Evolutionary conservation across 2,113 vertebrate species (phyloP).

Genomic region (Myiagra hebetior): DNA sequence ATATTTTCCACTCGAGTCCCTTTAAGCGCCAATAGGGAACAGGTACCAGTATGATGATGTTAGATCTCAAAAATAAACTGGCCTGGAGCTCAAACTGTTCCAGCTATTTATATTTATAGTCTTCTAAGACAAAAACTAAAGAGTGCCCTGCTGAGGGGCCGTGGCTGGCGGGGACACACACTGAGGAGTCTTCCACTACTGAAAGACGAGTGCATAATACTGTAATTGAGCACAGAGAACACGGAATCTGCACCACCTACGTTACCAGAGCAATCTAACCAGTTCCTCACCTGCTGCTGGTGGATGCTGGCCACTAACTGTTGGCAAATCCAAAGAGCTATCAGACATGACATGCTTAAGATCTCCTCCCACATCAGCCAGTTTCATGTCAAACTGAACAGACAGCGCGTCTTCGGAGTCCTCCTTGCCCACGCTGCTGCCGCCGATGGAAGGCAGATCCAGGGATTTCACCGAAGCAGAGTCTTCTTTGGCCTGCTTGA

Average conservation of each 20-base stretch:
- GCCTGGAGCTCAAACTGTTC: conserved; percentile 27
- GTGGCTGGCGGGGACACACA: conserved; percentile 40
- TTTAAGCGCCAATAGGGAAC: background rate
- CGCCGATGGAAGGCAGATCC: conserved; percentile 95
- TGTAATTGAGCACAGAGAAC: conserved; percentile 39
- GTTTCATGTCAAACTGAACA: conserved; percentile 98
- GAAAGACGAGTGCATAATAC: conserved; percentile 58
- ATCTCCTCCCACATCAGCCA: conserved; percentile 95
- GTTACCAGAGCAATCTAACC: conserved; percentile 98
- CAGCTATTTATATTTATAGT: conserved; percentile 35
- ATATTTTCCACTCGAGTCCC: background rate
- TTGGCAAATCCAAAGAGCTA: conserved; percentile 98
- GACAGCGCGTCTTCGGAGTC: conserved; percentile 97
- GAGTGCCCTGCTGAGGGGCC: conserved; percentile 25
- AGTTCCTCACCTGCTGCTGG: conserved; percentile 99
- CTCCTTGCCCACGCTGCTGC: conserved; percentile 95
- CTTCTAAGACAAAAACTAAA: conserved; percentile 30
- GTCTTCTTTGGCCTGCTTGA: conserved; percentile 96
- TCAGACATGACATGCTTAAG: conserved; percentile 99
- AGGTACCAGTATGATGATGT: background rate
- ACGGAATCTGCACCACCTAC: conserved; percentile 26
- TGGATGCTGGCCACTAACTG: conserved; percentile 94
- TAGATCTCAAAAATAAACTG: conserved; percentile 38
- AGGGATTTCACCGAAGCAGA: conserved; percentile 94
- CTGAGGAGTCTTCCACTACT: conserved; percentile 11